Base-by-base conservation (phyloP, 2,113 vertebrate genomes). In the Lophura nycthemera region DNA sequence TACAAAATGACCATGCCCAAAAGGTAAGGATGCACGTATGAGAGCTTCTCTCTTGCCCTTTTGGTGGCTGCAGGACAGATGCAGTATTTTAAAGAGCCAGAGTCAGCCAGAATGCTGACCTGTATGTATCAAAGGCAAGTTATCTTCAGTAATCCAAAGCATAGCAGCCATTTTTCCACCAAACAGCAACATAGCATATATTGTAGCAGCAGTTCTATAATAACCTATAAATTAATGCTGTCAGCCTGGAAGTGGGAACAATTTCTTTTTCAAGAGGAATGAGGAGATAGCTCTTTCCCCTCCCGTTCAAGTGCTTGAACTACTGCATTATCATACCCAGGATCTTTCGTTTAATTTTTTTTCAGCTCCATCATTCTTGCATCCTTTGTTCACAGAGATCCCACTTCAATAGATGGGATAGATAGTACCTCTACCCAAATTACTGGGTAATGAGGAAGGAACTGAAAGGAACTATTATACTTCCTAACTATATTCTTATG, bases 331-430 rank as follows among this genome's bases (percentile, higher is more conserved):
- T 83, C 45, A 67, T 77, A 63, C 63, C 59, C 56, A 63, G 72
- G 48, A 70, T 88, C 85, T 94, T 92, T 91, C 91, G 89, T 91
- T 96, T 92, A 75, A 96, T 94, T 96, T 94, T 88, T 27, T 79
- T 80, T 91, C 83, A 74, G 84, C 69, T 92, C 91, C 76, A 76
- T 94, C 50, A 66, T 83, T 95, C 87, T 73, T 61, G 21, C 1
- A 0, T 74, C 79, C 83, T 95, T 96, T 92, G 88, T 91, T 89
- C 93, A 50, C 45, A 77, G 75, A 90, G 64, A 84, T 86, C 36
- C 75, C 77, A 54, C 77, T 94, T 94, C 86, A 92, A 88, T 77
- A 92, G 93, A 89, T 86, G 73, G 92, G 86, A 71, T 48, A 95
- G 93, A 90, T 71, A 94, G 88, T 74, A 88, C 64, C 94, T 69